Conservation (phyloP, 1,140 invertebrate genomes). For the Caenorhabditis latens region DNA sequence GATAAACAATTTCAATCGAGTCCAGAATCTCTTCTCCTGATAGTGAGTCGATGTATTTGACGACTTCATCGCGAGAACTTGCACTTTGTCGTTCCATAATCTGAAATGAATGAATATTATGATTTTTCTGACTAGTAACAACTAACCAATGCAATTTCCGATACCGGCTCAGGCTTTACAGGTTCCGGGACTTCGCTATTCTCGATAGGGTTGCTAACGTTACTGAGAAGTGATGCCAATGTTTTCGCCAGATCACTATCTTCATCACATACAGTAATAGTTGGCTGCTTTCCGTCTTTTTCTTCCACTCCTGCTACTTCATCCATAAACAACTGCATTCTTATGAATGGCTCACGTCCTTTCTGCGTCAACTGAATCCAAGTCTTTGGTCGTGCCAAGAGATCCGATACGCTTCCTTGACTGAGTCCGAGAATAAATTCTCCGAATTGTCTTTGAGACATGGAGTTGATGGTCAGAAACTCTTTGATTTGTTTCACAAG, state of each 20-base stretch:
- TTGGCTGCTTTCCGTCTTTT: slow-evolving; percentile 88
- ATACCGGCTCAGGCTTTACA: slow-evolving; percentile 2
- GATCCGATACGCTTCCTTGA: slow-evolving; percentile 87
- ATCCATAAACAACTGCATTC: slow-evolving; percentile 95
- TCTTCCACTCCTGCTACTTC: slow-evolving; percentile 95
- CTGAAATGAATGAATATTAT: background rate
- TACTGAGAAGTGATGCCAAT: slow-evolving; percentile 93
- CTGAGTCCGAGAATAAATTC: slow-evolving; percentile 96
- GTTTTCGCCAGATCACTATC: slow-evolving; percentile 92
- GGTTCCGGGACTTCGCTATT: background rate
- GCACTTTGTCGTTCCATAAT: slow-evolving; percentile 1
- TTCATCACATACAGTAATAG: background rate
- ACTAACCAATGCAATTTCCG: background rate
- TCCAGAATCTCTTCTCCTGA: slow-evolving; percentile 42
- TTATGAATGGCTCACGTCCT: slow-evolving; percentile 94
- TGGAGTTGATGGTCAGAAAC: slow-evolving; percentile 96
- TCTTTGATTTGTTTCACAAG: slow-evolving; percentile 97
- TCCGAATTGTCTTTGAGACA: slow-evolving; percentile 96
- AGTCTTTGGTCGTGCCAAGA: slow-evolving; percentile 92
- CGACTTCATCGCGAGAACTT: background rate
- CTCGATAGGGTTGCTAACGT: slow-evolving; percentile 78
- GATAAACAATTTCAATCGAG: slow-evolving; percentile 52
- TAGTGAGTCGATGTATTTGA: background rate
- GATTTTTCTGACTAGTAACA: no score
- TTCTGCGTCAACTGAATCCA: slow-evolving; percentile 98